Percentiles rank a stretch among this genome's conserved stretches.
These are phyloP conservation scores for Hyles euphorbiae DNA, from an alignment of 1,140 invertebrate species.

Conservation along the genomic window DNA sequence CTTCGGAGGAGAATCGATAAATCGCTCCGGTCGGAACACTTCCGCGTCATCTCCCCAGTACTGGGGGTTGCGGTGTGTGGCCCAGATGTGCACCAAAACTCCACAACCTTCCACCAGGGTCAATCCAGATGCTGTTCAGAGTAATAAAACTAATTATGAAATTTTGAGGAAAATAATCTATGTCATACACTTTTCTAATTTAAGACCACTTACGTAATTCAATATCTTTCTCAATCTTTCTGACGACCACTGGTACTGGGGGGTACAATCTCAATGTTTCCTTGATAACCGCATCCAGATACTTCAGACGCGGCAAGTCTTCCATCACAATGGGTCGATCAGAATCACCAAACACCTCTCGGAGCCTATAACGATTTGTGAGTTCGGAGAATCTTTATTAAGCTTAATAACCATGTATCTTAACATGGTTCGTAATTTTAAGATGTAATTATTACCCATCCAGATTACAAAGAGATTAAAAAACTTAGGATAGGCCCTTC, in stretches of 20 bases:
- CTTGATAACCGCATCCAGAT: slow-evolving; percentile 13
- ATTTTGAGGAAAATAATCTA: too few relatives aligned
- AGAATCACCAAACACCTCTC: slow-evolving; percentile 13
- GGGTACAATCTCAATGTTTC: slow-evolving; percentile 14
- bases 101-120: slow-evolving; percentile 6
- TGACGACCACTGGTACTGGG: slow-evolving; percentile 10
- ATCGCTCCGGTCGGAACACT: slow-evolving; percentile 1
- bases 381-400: too few relatives aligned
- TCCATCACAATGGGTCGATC: slow-evolving; percentile 8
- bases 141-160: not conserved
- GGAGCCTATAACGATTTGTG: slow-evolving; percentile 3
- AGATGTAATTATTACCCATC: too few relatives aligned
- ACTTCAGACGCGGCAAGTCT: slow-evolving; percentile 13
- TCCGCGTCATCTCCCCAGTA: slow-evolving; percentile 5
- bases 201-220: slow-evolving; percentile 10
- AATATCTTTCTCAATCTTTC: slow-evolving; percentile 11
- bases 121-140: slow-evolving; percentile 5
- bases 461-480: too few relatives aligned
- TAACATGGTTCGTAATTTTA: too few relatives aligned
- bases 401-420: too few relatives aligned
- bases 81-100: not conserved
- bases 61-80: slow-evolving; percentile 1
- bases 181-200: not conserved
- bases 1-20: not conserved
- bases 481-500: too few relatives aligned